Base-by-base conservation (phyloP, 2,797 vertebrate species). In the Eutrigla gurnardus region DNA sequence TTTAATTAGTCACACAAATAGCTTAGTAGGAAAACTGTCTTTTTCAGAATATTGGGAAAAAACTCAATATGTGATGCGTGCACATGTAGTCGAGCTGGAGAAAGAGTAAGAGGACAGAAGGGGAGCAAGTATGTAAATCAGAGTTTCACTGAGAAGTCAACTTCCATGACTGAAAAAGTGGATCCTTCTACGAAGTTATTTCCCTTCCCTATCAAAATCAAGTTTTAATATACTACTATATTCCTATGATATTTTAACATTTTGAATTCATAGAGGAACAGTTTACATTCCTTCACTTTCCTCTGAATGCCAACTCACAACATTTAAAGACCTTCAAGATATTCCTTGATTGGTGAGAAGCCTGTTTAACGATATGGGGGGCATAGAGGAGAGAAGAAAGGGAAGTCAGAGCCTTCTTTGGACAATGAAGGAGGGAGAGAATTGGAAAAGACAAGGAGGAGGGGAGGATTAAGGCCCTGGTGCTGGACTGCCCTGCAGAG, bases 361-460 rank as follows among this genome's bases (percentile, higher is more conserved):
- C 49, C 77, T 80, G 74, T 73, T 85, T 80, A 89, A 87, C 61
- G 70, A 82, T 80, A 77, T 57, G 63, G 60, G 76, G 63, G 63
- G 69, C 47, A 65, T 61, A 66, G 63, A 49, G 39, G 37, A 32
- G n/a, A 64, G 43, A 78, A 71, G 72, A 89, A 72, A 83, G 59
- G 65, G 43, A 39, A 89, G 83, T 86, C 81, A 78, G 67, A 70
- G 55, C 59, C 49, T 35, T 71, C 71, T 64, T 75, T 82, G 80
- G 77, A 87, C 65, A 75, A 67, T 66, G 60, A 80, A 72, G 59
- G 58, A 76, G 62, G 49, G 17, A 76, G 60, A 70, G 76, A 61
- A 68, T 52, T 61, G 73, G 77, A 65, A 78, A 72, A 71, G 67
- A 77, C 45, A 33, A 81, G 74, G 55, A 79, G 65, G 71, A 78